Evolutionary conservation across 92 coral and sea anemone genomes (phyloP).

Genomic region (Palythoa heliodiscus): DNA sequence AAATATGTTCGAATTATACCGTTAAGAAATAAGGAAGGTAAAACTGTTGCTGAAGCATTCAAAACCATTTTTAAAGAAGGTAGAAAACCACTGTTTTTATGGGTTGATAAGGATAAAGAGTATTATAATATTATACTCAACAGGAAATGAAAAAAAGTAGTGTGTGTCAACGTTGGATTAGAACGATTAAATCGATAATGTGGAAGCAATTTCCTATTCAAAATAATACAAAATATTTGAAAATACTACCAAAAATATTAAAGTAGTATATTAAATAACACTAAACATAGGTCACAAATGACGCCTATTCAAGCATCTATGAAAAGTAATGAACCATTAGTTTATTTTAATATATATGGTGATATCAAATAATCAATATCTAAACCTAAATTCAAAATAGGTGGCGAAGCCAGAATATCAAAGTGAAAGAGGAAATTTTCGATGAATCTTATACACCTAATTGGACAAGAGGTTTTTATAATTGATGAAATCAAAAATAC

Average conservation of each 20-base stretch:
- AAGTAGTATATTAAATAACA: not conserved
- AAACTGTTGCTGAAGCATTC: too few species aligned
- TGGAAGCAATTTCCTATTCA: not conserved
- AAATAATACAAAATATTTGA: not conserved
- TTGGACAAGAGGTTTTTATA: not conserved
- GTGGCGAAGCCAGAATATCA: not conserved
- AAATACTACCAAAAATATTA: not conserved
- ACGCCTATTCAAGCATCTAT: not conserved
- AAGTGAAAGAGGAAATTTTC: too few species aligned
- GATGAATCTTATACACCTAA: too few species aligned
- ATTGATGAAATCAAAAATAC: not conserved
- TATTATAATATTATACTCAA: not conserved
- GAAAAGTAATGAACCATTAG: not conserved
- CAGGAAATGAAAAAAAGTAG: not conserved
- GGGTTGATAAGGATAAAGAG: too few species aligned
- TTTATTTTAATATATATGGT: conserved; percentile 4
- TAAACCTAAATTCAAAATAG: not conserved
- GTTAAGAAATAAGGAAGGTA: too few species aligned
- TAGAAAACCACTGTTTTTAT: too few species aligned
- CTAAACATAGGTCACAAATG: not conserved
- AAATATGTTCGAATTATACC: too few species aligned
- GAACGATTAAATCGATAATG: not conserved
- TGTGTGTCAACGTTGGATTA: not conserved
- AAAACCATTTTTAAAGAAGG: too few species aligned
- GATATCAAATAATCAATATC: not conserved